Base-by-base conservation (phyloP, 2,888 invertebrate genomes). In the Drosophila cognata region DNA sequence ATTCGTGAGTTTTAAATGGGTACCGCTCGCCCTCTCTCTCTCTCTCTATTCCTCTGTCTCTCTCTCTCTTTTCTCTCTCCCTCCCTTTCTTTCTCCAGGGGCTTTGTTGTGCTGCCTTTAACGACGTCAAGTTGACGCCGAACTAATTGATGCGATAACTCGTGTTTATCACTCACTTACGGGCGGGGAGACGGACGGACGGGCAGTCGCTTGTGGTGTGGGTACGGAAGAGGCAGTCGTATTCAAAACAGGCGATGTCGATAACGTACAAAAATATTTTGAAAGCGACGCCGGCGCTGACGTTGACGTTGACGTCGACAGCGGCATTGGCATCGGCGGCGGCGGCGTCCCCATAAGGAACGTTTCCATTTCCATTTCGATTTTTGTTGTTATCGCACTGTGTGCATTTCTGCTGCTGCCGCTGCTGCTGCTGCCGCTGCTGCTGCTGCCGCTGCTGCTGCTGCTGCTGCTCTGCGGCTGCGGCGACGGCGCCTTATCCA, bases 91-190 rank as follows among this genome's bases (percentile, higher is more conserved):
- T 36, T 33, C 50, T 48, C 50, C 35, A 60, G 33, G 11, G 29
- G n/a, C 33, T 80, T 74, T 77, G 74, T 80, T 77, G 59, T 70
- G 71, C 73, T 79, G 74, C 74, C 74, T 78, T 90, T 88, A 81
- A 81, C 88, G 81, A 88, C 90, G 84, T 87, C 87, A 89, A 90
- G 80, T 89, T 91, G 90, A 87, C 87, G 81, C 87, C 89, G 79
- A 90, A 90, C 89, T 90, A 84, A 77, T 82, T 84, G 84, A 90
- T 84, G 85, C 87, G 89, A 89, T 90, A 89, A 90, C 84, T 87
- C 84, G 88, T 80, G 84, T 81, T 78, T 89, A 83, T 84, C 85
- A 86, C 90, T 88, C 89, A 88, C 88, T 88, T 86, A 89, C 82
- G 84, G 77, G 67, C 67, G 64, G 52, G 51, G 59, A 66, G 65